Conservation (phyloP, 2,888 invertebrate genomes). For the Argyra leucocephala region DNA sequence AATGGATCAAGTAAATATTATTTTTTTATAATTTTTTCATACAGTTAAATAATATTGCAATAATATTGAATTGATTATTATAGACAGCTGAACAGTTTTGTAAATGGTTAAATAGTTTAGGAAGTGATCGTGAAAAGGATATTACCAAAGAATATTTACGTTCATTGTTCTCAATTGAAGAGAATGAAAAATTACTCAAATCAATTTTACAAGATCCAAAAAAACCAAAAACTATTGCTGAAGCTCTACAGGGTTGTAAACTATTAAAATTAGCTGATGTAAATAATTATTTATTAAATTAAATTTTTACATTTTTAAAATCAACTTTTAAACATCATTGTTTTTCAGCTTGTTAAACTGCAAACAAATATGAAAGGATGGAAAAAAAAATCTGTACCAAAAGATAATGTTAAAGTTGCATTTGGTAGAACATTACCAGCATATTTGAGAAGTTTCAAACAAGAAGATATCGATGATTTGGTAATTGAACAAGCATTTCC, state of each 20-base stretch:
- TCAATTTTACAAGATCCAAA: constrained; percentile 39
- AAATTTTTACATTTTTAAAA: too few relatives aligned
- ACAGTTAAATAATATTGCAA: background rate
- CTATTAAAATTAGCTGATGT: constrained; percentile 40
- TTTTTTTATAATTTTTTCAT: background rate
- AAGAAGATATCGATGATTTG: constrained; percentile 26
- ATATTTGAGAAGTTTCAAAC: constrained; percentile 33
- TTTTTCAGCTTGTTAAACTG: background rate
- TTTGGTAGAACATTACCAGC: constrained; percentile 40
- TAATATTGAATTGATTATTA: background rate
- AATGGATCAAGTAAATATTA: constrained; percentile 37
- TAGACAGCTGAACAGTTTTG: constrained; percentile 35
- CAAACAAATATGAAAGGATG: background rate
- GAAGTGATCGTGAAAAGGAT: constrained; percentile 31
- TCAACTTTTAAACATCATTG: background rate
- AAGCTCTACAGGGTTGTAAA: constrained; percentile 33
- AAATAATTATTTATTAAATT: constrained; percentile 13
- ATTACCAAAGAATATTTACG: constrained; percentile 38
- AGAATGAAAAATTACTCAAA: constrained; percentile 34
- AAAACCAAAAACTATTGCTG: constrained; percentile 38
- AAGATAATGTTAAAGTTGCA: constrained; percentile 32
- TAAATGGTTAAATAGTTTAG: constrained; percentile 38
- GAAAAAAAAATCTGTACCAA: constrained; percentile 15
- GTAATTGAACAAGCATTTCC: constrained; percentile 38
- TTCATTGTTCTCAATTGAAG: constrained; percentile 39